Evolutionary conservation across 2,113 vertebrate species (phyloP).

Genomic region (Eidolon helvum): DNA sequence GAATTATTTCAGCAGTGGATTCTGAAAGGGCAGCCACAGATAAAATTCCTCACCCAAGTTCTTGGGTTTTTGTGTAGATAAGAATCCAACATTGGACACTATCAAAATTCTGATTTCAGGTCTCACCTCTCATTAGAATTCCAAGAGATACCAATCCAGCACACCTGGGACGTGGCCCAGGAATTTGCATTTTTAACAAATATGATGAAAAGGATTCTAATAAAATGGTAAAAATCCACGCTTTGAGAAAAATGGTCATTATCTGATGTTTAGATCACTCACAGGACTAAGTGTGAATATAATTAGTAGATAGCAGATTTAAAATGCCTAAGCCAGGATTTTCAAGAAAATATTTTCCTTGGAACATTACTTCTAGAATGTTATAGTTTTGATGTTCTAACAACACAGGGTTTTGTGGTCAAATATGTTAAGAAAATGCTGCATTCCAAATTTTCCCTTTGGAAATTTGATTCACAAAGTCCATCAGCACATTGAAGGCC

Average conservation of each 20-base stretch:
- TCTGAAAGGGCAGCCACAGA: background rate
- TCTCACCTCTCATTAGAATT: background rate
- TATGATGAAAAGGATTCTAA: background rate
- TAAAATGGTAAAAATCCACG: background rate
- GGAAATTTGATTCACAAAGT: background rate
- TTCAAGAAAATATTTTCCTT: background rate
- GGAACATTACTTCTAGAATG: slow-evolving; percentile 13
- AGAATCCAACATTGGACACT: background rate
- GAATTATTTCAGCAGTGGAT: background rate
- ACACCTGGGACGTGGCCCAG: background rate
- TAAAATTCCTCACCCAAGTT: background rate
- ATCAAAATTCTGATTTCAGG: background rate
- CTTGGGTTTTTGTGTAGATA: background rate
- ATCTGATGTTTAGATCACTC: background rate
- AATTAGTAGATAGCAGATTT: background rate
- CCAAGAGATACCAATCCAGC: background rate
- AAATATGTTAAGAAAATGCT: background rate
- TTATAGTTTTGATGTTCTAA: background rate
- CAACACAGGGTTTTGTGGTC: background rate
- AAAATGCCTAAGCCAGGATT: background rate
- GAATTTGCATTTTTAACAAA: background rate
- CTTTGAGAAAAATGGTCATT: background rate
- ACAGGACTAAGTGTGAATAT: background rate
- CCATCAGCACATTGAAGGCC: background rate
- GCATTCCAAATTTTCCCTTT: background rate